Evolutionary conservation across 2,113 vertebrate species (phyloP).

Genomic region (Calidris pygmaea): DNA sequence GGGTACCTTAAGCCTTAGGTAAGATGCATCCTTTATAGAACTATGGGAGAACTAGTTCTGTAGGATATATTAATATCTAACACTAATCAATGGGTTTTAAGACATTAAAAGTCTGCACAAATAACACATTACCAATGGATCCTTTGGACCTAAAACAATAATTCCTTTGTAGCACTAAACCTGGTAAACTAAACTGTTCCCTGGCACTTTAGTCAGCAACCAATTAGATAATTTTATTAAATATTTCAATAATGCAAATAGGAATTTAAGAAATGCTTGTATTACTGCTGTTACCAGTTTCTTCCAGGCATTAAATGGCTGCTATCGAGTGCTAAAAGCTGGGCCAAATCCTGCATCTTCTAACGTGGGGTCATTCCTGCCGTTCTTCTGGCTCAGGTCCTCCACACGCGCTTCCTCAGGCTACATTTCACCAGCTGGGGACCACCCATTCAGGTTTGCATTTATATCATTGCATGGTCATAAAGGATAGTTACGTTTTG

Average conservation of each 20-base stretch:
- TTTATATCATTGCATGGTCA: background rate
- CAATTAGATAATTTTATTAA: background rate
- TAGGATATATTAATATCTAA: background rate
- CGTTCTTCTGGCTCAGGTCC: background rate
- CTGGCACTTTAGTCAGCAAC: background rate
- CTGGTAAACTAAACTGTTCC: background rate
- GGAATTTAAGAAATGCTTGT: background rate
- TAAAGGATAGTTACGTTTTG: background rate
- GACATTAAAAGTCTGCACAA: background rate
- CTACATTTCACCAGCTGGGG: background rate
- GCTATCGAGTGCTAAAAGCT: background rate
- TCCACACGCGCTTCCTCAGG: accelerated
- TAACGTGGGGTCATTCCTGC: background rate
- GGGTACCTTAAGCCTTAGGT: background rate
- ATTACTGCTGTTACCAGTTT: background rate
- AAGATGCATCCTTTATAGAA: background rate
- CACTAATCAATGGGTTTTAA: background rate
- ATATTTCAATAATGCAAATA: background rate
- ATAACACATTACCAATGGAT: background rate
- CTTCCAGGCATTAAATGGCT: background rate
- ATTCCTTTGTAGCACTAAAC: background rate
- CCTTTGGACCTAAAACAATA: background rate
- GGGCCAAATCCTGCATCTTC: background rate
- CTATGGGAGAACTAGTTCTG: background rate
- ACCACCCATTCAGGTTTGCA: background rate